A percentile compares a stretch with the other conserved stretches of the same genome.
Conservation (phyloP, 2,888 invertebrate species). For the Leucophora obtusa region DNA sequence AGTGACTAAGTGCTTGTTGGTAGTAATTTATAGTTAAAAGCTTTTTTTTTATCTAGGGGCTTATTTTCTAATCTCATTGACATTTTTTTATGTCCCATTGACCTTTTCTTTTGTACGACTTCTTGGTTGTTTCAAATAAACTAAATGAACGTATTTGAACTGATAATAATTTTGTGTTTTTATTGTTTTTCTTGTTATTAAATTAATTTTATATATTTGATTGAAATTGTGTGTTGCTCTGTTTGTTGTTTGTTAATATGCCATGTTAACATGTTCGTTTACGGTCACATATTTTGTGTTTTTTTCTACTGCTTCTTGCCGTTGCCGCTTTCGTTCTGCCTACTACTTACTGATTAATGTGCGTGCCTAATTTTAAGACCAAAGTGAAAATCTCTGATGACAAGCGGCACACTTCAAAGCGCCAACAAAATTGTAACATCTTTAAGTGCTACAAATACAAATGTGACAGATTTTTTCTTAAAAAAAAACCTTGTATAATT, state of each 20-base stretch:
- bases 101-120: neutral
- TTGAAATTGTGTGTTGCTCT: neutral
- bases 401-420: slow-evolving; percentile 63
- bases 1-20: neutral
- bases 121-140: neutral
- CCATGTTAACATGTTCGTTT: slow-evolving; percentile 17
- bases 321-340: slow-evolving; percentile 21
- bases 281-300: slow-evolving; percentile 9
- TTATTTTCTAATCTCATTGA: neutral
- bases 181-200: neutral
- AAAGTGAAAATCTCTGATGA: slow-evolving; percentile 56
- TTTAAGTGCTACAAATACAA: neutral
- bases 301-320: slow-evolving; percentile 6
- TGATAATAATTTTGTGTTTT: neutral
- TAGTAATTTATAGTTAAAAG: neutral
- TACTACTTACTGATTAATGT: slow-evolving; percentile 47
- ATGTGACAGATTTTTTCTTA: slow-evolving; percentile 3
- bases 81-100: too few species aligned
- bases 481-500: neutral
- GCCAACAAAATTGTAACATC: neutral
- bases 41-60: neutral
- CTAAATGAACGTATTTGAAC: neutral
- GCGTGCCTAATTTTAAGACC: slow-evolving; percentile 45
- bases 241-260: neutral
- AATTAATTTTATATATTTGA: neutral